Conservation (phyloP, 2,113 vertebrate species). For the Semnornis frantzii region DNA sequence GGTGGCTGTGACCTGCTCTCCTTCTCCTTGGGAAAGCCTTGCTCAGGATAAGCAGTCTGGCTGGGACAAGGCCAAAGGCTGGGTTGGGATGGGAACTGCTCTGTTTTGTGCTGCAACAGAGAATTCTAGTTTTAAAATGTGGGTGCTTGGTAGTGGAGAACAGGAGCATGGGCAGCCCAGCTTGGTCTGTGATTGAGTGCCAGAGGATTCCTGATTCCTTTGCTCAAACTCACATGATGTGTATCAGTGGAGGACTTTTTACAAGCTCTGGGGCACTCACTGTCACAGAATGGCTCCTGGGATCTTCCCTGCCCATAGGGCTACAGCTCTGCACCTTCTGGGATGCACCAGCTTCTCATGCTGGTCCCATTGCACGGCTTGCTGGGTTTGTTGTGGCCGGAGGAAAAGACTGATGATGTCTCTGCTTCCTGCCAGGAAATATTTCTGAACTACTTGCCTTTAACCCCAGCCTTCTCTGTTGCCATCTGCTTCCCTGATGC, state of each 20-base stretch:
- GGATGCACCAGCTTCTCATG: neutral
- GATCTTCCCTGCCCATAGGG: accelerated
- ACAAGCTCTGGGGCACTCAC: neutral
- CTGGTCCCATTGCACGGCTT: accelerated
- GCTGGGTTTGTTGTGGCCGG: neutral
- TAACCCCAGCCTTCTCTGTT: neutral
- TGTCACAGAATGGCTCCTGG: neutral
- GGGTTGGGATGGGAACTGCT: neutral
- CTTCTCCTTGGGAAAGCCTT: neutral
- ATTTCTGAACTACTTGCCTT: neutral
- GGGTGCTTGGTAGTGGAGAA: neutral
- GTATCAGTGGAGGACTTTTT: neutral
- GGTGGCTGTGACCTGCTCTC: neutral
- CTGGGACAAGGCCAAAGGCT: neutral
- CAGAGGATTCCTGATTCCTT: neutral
- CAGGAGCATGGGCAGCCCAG: accelerated
- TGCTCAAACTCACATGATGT: neutral
- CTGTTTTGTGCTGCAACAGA: neutral
- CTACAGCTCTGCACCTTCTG: neutral
- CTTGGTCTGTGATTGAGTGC: neutral
- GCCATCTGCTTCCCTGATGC: neutral
- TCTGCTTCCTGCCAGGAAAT: neutral
- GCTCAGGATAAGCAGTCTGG: neutral
- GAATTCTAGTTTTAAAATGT: neutral
- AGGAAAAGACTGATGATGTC: neutral